Base-by-base conservation (phyloP, 1,140 invertebrate species). In the Pantala flavescens region DNA sequence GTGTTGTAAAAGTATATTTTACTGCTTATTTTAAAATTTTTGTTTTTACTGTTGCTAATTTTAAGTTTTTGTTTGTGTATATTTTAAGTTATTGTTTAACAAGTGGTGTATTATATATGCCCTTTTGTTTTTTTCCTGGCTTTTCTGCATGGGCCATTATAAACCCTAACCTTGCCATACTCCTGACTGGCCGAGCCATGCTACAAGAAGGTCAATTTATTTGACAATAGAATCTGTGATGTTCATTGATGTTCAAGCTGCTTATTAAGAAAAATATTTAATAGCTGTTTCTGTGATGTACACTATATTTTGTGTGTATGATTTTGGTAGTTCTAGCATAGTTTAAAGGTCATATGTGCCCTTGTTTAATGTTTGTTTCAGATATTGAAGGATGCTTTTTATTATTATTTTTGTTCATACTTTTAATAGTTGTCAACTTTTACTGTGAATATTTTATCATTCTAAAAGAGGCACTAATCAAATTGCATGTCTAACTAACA, bases 161-260 rank as follows among this genome's bases (percentile, higher is more conserved):
- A 23, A 49, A 24, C 63, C 71, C 21, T 73, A 55, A 55, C 63
- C 23, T 74, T 73, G 71, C 75, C 75, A 71, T 74, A 76, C 70
- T 73, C 75, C 75, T 76, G 75, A 74, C 71, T 74, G 75, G 75
- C 71, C 75, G 71, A 74, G 72, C 72, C 75, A 76, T 76, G 73
- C 70, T 76, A 21, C n/a, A 63, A 19, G n/a, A 63, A 63, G 16
- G 12, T 63, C 49, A 3, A 63, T 63, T 63, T 63, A 63, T 63
- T 63, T 63, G 49, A 63, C 43, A 21, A 55, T 36, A 76, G 63
- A 23, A 74, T 71, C 24, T 78, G 76, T 78, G 76, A 72, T 78
- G 76, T 75, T 76, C 75, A 74, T 78, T 77, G 74, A 76, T 77
- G 74, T 77, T 77, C 74, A 76, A 70, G 63, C 70, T 70, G 72